These are phyloP conservation scores for Macrostomum lignano DNA, from an alignment of 1,140 invertebrate species.

Conservation along the genomic window DNA sequence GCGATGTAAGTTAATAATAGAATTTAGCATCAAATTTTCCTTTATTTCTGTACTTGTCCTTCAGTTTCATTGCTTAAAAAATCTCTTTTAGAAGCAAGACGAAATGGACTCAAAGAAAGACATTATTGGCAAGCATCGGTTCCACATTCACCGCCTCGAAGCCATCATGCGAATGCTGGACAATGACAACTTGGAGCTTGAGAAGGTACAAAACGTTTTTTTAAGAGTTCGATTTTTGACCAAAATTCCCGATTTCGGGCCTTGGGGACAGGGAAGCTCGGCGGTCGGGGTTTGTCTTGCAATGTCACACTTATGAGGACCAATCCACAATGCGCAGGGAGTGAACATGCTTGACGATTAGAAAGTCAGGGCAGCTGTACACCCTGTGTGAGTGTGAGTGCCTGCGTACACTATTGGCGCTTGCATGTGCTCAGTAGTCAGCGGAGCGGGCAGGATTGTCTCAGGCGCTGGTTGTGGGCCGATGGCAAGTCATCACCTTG, in stretches of 20 bases:
- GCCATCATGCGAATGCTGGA: constrained; percentile 81
- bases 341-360: too few species aligned
- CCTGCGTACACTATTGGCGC: too few species aligned
- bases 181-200: constrained; percentile 82
- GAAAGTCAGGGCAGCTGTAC: too few species aligned
- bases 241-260: too few species aligned
- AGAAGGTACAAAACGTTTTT: constrained; percentile 39
- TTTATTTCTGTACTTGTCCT: constrained; percentile 6
- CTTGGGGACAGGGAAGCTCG: too few species aligned
- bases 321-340: too few species aligned
- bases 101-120: constrained; percentile 63
- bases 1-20: constrained; percentile 39
- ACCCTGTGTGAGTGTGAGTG: too few species aligned
- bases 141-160: constrained; percentile 84
- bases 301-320: too few species aligned
- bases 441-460: constrained; percentile 1
- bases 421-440: too few species aligned
- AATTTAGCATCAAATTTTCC: background rate
- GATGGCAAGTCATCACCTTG: constrained; percentile 5
- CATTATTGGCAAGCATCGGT: constrained; percentile 38
- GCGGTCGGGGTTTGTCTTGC: too few species aligned
- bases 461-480: constrained; percentile 7
- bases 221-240: too few species aligned
- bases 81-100: constrained; percentile 42
- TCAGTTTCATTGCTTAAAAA: background rate